phyloP scores from a whole-genome alignment of 2,797 vertebrate species.

The Cynopterus sphinx region DNA sequence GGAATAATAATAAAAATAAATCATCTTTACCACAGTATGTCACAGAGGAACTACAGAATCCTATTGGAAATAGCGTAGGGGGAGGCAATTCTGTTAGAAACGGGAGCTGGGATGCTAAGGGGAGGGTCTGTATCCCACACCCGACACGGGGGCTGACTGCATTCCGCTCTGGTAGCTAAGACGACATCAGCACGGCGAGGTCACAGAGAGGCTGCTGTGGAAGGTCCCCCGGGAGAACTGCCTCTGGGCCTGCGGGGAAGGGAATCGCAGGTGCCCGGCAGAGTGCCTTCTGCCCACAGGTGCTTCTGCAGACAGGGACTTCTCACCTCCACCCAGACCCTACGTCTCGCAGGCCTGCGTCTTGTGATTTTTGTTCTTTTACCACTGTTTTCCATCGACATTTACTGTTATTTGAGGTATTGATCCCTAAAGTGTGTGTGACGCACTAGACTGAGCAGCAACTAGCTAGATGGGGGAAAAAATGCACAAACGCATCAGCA shows the following conservation, averaged over 20 bases:
- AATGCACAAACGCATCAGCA: background rate
- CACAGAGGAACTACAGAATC: background rate
- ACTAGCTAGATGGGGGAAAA: background rate
- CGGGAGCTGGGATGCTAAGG: background rate
- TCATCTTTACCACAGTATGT: background rate
- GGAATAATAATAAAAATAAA: background rate
- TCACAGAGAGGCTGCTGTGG: background rate
- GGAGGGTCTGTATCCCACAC: background rate
- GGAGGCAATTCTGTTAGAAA: background rate
- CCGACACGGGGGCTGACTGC: background rate
- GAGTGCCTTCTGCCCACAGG: background rate
- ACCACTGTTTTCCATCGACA: background rate
- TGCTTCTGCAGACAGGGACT: background rate
- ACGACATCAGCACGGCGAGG: background rate
- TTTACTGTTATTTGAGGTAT: constrained; percentile 14
- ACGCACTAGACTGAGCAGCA: background rate
- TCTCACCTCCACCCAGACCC: background rate
- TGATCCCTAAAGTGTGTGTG: background rate
- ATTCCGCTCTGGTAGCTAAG: background rate
- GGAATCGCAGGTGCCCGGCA: background rate
- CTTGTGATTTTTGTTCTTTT: background rate
- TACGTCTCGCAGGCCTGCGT: background rate
- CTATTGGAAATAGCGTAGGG: background rate
- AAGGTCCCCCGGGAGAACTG: background rate
- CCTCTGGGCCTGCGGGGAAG: background rate